Evolutionary conservation across 2,888 invertebrate species (phyloP).

Genomic region (Acronicta psi): DNA sequence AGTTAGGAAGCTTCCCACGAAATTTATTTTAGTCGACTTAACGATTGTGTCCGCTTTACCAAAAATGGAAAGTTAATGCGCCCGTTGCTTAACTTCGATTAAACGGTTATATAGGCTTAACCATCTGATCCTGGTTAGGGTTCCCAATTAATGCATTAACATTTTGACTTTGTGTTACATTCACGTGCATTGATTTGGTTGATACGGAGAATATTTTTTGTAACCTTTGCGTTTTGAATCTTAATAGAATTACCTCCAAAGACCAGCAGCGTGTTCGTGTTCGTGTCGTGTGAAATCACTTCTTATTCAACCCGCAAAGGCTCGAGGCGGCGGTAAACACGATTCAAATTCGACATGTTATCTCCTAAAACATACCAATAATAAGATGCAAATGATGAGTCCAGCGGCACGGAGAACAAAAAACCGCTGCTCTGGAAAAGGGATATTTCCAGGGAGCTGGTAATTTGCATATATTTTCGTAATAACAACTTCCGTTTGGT

Average conservation of each 20-base stretch:
- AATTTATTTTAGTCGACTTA: slow-evolving; percentile 85
- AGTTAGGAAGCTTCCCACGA: slow-evolving; percentile 82
- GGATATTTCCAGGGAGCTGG: slow-evolving; percentile 76
- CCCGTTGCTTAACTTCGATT: slow-evolving; percentile 74
- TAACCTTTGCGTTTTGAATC: slow-evolving; percentile 67
- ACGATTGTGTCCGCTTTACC: slow-evolving; percentile 80
- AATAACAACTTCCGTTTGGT: slow-evolving; percentile 84
- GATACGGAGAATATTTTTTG: slow-evolving; percentile 59
- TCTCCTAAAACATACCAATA: slow-evolving; percentile 80
- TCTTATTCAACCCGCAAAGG: slow-evolving; percentile 73
- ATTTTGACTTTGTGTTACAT: slow-evolving; percentile 36
- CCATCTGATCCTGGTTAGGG: slow-evolving; percentile 63
- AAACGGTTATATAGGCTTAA: slow-evolving; percentile 72
- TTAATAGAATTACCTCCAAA: slow-evolving; percentile 53
- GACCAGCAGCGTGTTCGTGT: slow-evolving; percentile 54
- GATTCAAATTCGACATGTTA: slow-evolving; percentile 84
- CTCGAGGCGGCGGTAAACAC: slow-evolving; percentile 72
- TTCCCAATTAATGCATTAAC: slow-evolving; percentile 61
- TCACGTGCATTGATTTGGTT: slow-evolving; percentile 57
- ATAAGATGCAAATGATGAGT: slow-evolving; percentile 85
- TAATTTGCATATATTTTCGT: slow-evolving; percentile 86
- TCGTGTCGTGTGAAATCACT: slow-evolving; percentile 78
- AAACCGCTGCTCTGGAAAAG: slow-evolving; percentile 73
- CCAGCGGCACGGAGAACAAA: slow-evolving; percentile 74
- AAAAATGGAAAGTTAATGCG: slow-evolving; percentile 79